These are phyloP conservation scores for Zaprionus lachaisei DNA, from an alignment of 1,140 invertebrate species.

Conservation along the genomic window DNA sequence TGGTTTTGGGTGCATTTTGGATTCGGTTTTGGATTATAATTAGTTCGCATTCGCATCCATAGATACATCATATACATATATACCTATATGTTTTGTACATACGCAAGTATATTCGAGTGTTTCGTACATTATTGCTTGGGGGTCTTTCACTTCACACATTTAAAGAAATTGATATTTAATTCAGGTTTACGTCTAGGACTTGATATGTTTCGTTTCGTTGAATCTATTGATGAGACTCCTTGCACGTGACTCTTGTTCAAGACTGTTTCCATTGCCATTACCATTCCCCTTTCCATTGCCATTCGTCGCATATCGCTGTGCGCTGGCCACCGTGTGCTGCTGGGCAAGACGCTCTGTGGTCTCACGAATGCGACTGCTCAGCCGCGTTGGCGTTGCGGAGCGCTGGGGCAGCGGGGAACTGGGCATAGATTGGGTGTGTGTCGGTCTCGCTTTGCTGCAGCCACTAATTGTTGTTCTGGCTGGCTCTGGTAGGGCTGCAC, in stretches of 20 bases:
- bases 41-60: slow-evolving; percentile 43
- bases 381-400: slow-evolving; percentile 70
- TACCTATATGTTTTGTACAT: slow-evolving; percentile 20
- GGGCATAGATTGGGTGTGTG: slow-evolving; percentile 74
- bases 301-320: slow-evolving; percentile 45
- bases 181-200: slow-evolving; percentile 63
- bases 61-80: slow-evolving; percentile 13
- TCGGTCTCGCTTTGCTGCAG: slow-evolving; percentile 44
- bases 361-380: slow-evolving; percentile 80
- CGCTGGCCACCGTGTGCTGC: slow-evolving; percentile 75
- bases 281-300: slow-evolving; percentile 30
- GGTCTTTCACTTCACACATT: slow-evolving; percentile 33
- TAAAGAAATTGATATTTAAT: slow-evolving; percentile 44
- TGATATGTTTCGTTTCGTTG: slow-evolving; percentile 79
- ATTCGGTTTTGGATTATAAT: slow-evolving; percentile 37
- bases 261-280: slow-evolving; percentile 24
- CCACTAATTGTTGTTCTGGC: slow-evolving; percentile 26
- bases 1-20: slow-evolving; percentile 37
- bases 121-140: slow-evolving; percentile 56
- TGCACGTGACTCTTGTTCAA: slow-evolving; percentile 67
- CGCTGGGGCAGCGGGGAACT: slow-evolving; percentile 73
- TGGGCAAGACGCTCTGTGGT: slow-evolving; percentile 78
- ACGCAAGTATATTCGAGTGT: slow-evolving; percentile 68
- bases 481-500: slow-evolving; percentile 34
- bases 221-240: slow-evolving; percentile 71